Evolutionary conservation across 1,140 invertebrate species (phyloP), one percentile per base, ranked within the genome.

Genomic region (Drosophila nikananu): DNA sequence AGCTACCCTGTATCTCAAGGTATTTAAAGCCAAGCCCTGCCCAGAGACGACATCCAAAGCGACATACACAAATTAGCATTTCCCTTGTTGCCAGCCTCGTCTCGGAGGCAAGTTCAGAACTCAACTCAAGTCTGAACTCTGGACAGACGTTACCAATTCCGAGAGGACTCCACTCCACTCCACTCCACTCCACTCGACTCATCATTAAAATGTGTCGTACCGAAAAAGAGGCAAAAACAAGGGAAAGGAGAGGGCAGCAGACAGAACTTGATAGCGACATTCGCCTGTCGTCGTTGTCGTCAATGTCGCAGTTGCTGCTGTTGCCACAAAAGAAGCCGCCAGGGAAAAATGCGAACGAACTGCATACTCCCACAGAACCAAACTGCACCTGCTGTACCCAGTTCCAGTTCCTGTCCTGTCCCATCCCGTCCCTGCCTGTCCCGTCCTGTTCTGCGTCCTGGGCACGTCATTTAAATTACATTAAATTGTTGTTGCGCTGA

Each of bases 381-480:
- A 68, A 64, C 76, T 79, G 77, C 77, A 79, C 77, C 76, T 79
- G 77, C 76, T 79, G 77, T 80, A 62, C 74, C 58, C 61, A 39
- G 55, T 76, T 70, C 51, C 61, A 39, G 55, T 76, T 70, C 37
- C 71, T 57, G 52, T 71, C 62, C 61, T 15, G n/a, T 23, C 62
- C 63, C 42, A 12, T 23, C 62, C 66, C 42, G 60, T 37, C 76
- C 52, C 48, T 48, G 61, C 57, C 80, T 70, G 48, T 17, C 48
- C 48, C 7, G 30, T 9, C 27, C 77, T 82, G 71, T 74, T 68
- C 70, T 89, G 86, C 65, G 81, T 87, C 72, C 81, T 90, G 86
- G 86, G 86, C 77, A 83, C 90, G 91, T 92, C 91, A 92, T 92
- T 92, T 92, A 92, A 92, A 92, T 92, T 92, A 92, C 91, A 92